Evolutionary conservation across 2,888 invertebrate genomes (phyloP).

Genomic region (Junonia oenone): DNA sequence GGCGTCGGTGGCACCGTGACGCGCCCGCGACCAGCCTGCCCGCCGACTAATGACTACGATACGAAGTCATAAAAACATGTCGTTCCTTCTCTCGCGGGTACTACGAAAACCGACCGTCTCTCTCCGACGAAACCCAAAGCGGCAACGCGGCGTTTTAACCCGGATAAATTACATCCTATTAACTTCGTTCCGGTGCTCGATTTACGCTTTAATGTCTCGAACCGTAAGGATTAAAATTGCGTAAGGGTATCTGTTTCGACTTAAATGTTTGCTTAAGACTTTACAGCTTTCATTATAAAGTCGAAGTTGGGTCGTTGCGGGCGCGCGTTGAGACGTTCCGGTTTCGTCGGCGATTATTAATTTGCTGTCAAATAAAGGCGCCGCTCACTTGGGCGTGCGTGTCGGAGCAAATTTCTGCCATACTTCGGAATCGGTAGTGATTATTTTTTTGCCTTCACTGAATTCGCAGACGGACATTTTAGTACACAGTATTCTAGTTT

Average conservation of each 20-base stretch:
- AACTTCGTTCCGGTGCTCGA: constrained; percentile 71
- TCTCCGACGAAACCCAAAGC: constrained; percentile 61
- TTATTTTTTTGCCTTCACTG: constrained; percentile 70
- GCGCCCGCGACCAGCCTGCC: constrained; percentile 52
- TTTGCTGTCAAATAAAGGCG: constrained; percentile 80
- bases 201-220: constrained; percentile 70
- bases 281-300: constrained; percentile 62
- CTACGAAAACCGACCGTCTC: constrained; percentile 41
- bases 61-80: constrained; percentile 59
- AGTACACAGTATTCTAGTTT: constrained; percentile 40
- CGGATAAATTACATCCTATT: constrained; percentile 79
- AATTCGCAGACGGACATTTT: constrained; percentile 72
- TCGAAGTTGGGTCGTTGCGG: constrained; percentile 53
- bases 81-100: constrained; percentile 48
- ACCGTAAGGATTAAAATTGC: constrained; percentile 73
- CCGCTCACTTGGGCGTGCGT: constrained; percentile 78
- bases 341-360: constrained; percentile 68
- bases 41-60: constrained; percentile 60
- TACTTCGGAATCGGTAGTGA: constrained; percentile 75
- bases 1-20: constrained; percentile 46
- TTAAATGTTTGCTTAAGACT: constrained; percentile 61
- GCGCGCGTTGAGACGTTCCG: constrained; percentile 60
- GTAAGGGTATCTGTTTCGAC: constrained; percentile 51
- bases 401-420: constrained; percentile 78
- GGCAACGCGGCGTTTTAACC: constrained; percentile 71